Evolutionary conservation across 2,113 vertebrate species (phyloP), one percentile per base, ranked within the genome.

Genomic region (Lepisosteus oculatus): DNA sequence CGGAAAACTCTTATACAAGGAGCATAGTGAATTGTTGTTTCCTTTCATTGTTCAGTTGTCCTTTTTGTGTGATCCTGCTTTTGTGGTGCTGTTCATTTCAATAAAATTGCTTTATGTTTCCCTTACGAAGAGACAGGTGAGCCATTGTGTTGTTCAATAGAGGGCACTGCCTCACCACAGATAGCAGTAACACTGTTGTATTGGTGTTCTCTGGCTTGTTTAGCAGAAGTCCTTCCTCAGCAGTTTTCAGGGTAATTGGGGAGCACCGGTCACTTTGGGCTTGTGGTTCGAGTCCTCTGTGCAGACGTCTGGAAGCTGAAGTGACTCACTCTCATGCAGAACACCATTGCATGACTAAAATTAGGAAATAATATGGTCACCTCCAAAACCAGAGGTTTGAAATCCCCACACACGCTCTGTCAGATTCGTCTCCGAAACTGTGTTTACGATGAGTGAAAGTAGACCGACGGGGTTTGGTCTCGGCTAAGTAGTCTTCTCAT

Each of bases 241-340:
- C 76, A 61, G 43, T 17, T 71, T 61, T 61, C n/a, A 64, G 41
- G 51, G 42, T 54, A 29, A 54, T 29, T 63, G 67, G 61, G 55
- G 73, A 55, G 41, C 59, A 59, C 71, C 54, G 68, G 70, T 74
- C 51, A 59, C n/a, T 55, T 62, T 29, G 67, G 69, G 71, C 70
- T 72, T 79, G 75, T 74, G 75, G 75, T 74, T 77, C 71, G 13
- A 71, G 70, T 56, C 67, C 55, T 72, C 68, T 74, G 72, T 78
- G 73, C 67, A 72, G 70, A 78, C 65, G 74, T 75, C 77, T 77
- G 77, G 79, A 78, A 77, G 74, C 72, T 71, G 72, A 77, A 68
- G 67, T 61, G 45, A 74, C 72, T 78, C 75, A 77, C 79, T 79
- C 69, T 75, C 75, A 79, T 71, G 74, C 75, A 29, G 67, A 68